Evolutionary conservation across 2,888 invertebrate genomes (phyloP).

Genomic region (Sisyra nigra): DNA sequence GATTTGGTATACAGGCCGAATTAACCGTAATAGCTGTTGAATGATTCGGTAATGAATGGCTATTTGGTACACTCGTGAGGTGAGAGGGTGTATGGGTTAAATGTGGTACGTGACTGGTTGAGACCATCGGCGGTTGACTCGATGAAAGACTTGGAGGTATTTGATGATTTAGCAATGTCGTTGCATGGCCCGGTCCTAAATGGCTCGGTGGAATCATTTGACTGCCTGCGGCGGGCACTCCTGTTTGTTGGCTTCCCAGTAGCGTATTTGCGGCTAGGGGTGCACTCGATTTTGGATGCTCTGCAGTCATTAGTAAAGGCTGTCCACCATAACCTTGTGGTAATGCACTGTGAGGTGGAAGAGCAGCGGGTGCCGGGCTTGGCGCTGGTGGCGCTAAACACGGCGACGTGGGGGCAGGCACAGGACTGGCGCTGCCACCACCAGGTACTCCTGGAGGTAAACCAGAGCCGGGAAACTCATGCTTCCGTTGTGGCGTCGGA

Average conservation of each 20-base stretch:
- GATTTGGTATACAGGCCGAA: slow-evolving; percentile 2
- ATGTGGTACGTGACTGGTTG: not conserved
- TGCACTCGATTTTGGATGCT: not conserved
- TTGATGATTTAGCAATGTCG: slow-evolving; percentile 4
- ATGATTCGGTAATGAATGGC: not conserved
- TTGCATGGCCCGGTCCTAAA: slow-evolving; percentile 3
- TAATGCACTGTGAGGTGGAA: slow-evolving; percentile 48
- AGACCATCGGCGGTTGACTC: not conserved
- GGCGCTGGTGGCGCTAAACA: slow-evolving; percentile 47
- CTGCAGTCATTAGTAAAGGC: slow-evolving; percentile 18
- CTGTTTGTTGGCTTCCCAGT: slow-evolving; percentile 7
- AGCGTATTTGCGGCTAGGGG: slow-evolving; percentile 27
- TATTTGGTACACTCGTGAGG: not conserved
- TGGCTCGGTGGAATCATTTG: slow-evolving; percentile 5
- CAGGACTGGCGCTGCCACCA: slow-evolving; percentile 43
- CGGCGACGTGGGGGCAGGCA: slow-evolving; percentile 45
- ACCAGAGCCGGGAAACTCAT: slow-evolving; percentile 41
- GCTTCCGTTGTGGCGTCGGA: slow-evolving; percentile 48
- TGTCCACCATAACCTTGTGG: slow-evolving; percentile 23
- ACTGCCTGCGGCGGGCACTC: not conserved
- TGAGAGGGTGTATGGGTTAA: slow-evolving; percentile 1
- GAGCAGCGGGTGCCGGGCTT: slow-evolving; percentile 52
- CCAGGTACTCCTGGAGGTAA: slow-evolving; percentile 37
- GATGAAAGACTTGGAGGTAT: slow-evolving; percentile 6
- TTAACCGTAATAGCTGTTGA: slow-evolving; percentile 5